Evolutionary conservation across 1,140 invertebrate genomes (phyloP), one percentile per base, ranked within the genome.

Genomic region (Artemia franciscana): DNA sequence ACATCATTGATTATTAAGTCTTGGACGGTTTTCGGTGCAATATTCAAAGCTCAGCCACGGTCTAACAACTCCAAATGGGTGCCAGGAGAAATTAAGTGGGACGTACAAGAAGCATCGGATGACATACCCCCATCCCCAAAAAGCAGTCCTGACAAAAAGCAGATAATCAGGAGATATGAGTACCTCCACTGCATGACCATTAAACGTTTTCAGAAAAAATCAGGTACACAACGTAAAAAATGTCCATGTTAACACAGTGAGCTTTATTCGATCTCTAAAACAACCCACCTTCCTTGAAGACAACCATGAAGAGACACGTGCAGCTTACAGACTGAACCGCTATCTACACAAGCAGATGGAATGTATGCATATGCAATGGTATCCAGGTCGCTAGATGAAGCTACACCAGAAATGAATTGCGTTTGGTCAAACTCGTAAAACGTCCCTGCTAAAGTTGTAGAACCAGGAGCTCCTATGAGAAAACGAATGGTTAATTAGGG

Each of bases 221-320:
- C 12, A 62, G 5, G 9, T 5, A 58, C 27, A 51, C 5, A 4
- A 51, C 27, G 15, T 61, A 7, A 15, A 5, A 24, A 25, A 60
- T 26, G 27, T 21, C 24, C 5, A 5, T 5, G n/a, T 26, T 21
- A 5, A 27, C 24, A 9, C 39, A 9, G 39, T 9, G 39, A 24
- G 27, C 21, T 60, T 60, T 26, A 24, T 7, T 25, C 18, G 66
- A 69, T n/a, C n/a, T 56, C 7, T 4, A 24, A 57, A 21, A 4
- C 24, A 58, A 63, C 66, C 65, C 58, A 71, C 70, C 67, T 68
- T 57, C 67, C 69, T 65, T 70, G 69, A 12, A 63, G 5, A 60
- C 72, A 73, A 12, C 72, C 72, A 65, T 73, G 72, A 26, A 73
- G 69, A 23, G 72, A 69, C 24, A 73, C 66, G 30, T 73, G 72